Evolutionary conservation across 2,888 invertebrate species (phyloP).

Genomic region (Melanostoma scalare): DNA sequence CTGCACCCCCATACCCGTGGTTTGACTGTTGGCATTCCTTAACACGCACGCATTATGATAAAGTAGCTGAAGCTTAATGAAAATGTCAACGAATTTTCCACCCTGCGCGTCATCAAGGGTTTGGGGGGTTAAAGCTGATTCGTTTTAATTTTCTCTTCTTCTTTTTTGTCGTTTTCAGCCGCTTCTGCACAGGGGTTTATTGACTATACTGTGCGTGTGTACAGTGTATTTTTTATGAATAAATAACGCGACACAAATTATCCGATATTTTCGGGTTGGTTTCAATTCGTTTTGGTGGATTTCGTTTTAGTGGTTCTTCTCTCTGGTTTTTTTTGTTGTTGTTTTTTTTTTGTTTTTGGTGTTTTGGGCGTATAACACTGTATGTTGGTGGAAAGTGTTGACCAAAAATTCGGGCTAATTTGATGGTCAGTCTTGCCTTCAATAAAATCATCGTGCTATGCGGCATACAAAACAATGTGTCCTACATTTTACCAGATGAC

Average conservation of each 20-base stretch:
- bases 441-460: slow-evolving; percentile 28
- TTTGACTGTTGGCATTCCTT: slow-evolving; percentile 30
- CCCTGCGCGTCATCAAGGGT: not conserved
- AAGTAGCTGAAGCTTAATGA: slow-evolving; percentile 56
- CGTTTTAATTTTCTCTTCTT: no score
- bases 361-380: slow-evolving; percentile 8
- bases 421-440: slow-evolving; percentile 19
- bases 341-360: not conserved
- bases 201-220: not conserved
- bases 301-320: not conserved
- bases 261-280: slow-evolving; percentile 38
- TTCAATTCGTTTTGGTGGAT: slow-evolving; percentile 51
- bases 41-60: slow-evolving; percentile 60
- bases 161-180: not conserved
- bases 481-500: slow-evolving; percentile 45
- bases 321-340: not conserved
- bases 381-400: slow-evolving; percentile 39
- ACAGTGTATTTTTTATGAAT: slow-evolving; percentile 33
- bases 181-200: slow-evolving; percentile 2
- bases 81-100: slow-evolving; percentile 61
- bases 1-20: slow-evolving; percentile 2
- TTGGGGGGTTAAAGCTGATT: no score
- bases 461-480: slow-evolving; percentile 26
- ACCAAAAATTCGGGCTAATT: slow-evolving; percentile 39
- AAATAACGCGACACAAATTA: slow-evolving; percentile 55